phyloP scores from a whole-genome alignment of 37 sponge, comb jelly and placozoan species.

The Bolinopsis microptera region DNA sequence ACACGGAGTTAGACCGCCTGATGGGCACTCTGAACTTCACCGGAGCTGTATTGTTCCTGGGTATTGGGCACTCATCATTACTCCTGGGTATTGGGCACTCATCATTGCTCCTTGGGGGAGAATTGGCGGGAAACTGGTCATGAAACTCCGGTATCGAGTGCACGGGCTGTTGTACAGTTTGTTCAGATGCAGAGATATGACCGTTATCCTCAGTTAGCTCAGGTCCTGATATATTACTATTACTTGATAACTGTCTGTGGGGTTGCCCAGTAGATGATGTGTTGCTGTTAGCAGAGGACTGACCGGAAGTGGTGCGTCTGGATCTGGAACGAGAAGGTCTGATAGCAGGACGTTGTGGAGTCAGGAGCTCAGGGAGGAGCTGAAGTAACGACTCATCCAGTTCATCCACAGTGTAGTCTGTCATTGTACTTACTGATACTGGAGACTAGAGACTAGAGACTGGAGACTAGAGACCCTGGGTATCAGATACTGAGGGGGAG shows the following conservation, averaged over 20 bases:
- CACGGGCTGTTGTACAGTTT: neutral
- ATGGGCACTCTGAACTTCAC: neutral
- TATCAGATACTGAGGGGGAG: no score
- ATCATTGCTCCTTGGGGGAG: neutral
- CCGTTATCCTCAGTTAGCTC: neutral
- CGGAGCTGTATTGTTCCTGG: neutral
- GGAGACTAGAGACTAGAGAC: no score
- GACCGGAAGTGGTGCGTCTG: neutral
- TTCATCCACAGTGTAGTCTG: neutral
- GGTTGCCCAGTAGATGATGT: neutral
- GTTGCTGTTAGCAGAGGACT: neutral
- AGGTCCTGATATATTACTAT: neutral
- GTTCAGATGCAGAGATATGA: neutral
- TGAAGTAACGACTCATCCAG: neutral
- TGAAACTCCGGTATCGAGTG: neutral
- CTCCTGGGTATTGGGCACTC: neutral
- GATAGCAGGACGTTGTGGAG: neutral
- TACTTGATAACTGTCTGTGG: neutral
- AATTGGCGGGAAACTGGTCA: neutral
- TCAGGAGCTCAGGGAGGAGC: neutral
- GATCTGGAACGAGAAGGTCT: neutral
- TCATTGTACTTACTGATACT: no score
- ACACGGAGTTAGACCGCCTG: neutral
- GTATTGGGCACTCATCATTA: neutral
- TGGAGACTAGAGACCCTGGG: no score